Percentiles rank a stretch among this genome's conserved stretches.
phyloP scores from a whole-genome alignment of 2,797 vertebrate species.

The Simalia tracyae region DNA sequence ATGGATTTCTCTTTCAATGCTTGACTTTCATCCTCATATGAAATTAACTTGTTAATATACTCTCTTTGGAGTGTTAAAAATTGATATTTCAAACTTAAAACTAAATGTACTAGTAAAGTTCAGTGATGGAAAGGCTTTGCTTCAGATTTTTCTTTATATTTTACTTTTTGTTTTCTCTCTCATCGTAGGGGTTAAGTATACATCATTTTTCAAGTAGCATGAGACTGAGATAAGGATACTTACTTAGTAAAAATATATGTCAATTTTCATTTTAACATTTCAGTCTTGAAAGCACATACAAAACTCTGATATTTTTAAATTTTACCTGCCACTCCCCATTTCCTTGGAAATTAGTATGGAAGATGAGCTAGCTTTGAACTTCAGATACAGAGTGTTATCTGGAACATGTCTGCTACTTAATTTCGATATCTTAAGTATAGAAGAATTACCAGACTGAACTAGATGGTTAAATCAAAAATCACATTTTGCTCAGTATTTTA shows the following conservation, averaged over 20 bases:
- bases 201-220: background rate
- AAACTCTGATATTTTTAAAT: background rate
- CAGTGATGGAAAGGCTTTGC: background rate
- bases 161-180: background rate
- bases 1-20: background rate
- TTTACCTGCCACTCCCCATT: background rate
- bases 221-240: background rate
- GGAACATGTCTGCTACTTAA: background rate
- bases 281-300: background rate
- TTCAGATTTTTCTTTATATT: background rate
- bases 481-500: background rate
- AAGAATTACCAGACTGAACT: background rate
- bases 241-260: background rate
- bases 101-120: background rate
- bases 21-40: background rate
- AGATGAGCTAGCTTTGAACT: background rate
- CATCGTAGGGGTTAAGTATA: background rate
- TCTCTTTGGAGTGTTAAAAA: background rate
- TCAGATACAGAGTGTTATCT: background rate
- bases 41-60: background rate
- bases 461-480: background rate
- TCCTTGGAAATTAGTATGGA: background rate
- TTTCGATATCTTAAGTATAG: background rate
- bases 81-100: background rate
- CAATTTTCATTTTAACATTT: background rate